These are phyloP conservation scores for Galbula dea DNA, from an alignment of 2,113 vertebrate species.

Conservation along the genomic window DNA sequence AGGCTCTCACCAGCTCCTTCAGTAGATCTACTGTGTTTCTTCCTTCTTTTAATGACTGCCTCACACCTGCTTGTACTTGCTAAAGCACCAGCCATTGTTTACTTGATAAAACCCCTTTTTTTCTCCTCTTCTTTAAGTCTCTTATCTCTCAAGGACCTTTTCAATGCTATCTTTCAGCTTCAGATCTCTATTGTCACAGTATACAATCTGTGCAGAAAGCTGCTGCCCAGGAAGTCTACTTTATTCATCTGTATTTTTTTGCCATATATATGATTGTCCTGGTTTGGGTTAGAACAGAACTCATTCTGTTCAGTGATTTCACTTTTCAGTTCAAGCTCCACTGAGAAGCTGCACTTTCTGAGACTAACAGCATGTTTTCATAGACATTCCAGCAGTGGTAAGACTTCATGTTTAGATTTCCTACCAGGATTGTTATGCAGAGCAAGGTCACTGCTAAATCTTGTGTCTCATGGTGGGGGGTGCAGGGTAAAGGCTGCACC, in stretches of 20 bases:
- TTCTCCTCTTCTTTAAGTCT: neutral
- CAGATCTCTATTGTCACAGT: neutral
- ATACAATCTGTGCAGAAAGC: neutral
- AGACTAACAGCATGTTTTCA: too few relatives aligned
- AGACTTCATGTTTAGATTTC: too few relatives aligned
- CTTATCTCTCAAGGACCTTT: neutral
- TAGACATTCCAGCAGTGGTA: too few relatives aligned
- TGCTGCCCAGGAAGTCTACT: neutral
- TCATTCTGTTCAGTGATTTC: too few relatives aligned
- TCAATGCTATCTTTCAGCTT: neutral
- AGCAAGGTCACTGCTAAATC: too few relatives aligned
- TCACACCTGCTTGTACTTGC: neutral
- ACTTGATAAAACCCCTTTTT: neutral
- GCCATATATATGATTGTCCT: neutral
- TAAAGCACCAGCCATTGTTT: neutral
- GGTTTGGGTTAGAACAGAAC: too few relatives aligned
- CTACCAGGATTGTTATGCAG: too few relatives aligned
- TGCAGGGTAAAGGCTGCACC: too few relatives aligned
- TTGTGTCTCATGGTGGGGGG: too few relatives aligned
- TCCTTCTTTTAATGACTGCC: neutral
- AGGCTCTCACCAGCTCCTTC: neutral
- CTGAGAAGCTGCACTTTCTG: too few relatives aligned
- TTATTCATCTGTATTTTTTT: neutral
- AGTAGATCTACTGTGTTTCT: neutral
- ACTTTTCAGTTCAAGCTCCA: too few relatives aligned